Evolutionary conservation across 2,888 invertebrate genomes (phyloP).

Genomic region (Scaptomyza polygonia): DNA sequence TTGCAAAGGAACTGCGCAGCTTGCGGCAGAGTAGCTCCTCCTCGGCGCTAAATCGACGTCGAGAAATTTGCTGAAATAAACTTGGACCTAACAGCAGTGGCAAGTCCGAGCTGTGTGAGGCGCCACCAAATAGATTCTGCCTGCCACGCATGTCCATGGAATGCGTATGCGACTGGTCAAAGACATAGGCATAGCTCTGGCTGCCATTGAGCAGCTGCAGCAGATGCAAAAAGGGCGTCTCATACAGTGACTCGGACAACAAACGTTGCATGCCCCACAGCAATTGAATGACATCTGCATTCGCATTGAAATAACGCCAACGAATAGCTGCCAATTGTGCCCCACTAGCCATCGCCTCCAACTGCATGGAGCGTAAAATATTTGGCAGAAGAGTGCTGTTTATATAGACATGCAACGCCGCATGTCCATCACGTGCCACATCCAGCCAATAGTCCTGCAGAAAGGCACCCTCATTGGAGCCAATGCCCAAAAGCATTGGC

Average conservation of each 20-base stretch:
- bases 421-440: conserved; percentile 86
- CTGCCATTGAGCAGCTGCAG: conserved; percentile 69
- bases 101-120: conserved; percentile 88
- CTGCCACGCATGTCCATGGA: conserved; percentile 84
- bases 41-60: conserved; percentile 86
- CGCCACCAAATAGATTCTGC: conserved; percentile 85
- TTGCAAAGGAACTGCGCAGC: conserved; percentile 85
- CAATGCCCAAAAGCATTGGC: conserved; percentile 88
- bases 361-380: conserved; percentile 83
- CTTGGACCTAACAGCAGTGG: conserved; percentile 88
- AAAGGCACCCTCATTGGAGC: conserved; percentile 88
- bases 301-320: conserved; percentile 82
- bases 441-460: conserved; percentile 87
- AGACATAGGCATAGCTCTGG: conserved; percentile 81
- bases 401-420: conserved; percentile 86
- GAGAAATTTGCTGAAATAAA: conserved; percentile 88
- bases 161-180: conserved; percentile 82
- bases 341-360: conserved; percentile 35
- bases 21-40: conserved; percentile 87
- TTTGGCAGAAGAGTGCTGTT: conserved; percentile 87
- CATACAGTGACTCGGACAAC: conserved; percentile 82
- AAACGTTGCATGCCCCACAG: conserved; percentile 82
- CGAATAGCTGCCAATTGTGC: conserved; percentile 77
- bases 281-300: conserved; percentile 68
- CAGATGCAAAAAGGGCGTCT: conserved; percentile 81